Percentiles rank a stretch among this genome's conserved stretches.
Conservation (phyloP, 2,888 invertebrate species). For the Pemphredon lugubris region DNA sequence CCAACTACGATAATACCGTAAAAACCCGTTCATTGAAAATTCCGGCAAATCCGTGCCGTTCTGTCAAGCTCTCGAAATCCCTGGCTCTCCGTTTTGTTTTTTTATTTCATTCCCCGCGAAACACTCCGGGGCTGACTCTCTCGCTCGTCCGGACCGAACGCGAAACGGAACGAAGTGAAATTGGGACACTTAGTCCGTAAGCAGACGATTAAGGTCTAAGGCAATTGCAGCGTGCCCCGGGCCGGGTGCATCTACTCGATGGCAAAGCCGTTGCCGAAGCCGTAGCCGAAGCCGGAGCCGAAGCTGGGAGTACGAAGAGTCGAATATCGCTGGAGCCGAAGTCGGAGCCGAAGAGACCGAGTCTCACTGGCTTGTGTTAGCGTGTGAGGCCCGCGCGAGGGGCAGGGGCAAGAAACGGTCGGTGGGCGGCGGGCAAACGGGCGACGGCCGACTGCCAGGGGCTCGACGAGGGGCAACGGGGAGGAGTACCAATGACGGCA, state of each 20-base stretch:
- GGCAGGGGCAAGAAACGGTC: constrained; percentile 62
- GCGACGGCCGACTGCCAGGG: constrained; percentile 38
- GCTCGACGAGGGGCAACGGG: constrained; percentile 65
- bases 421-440: constrained; percentile 19
- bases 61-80: no score
- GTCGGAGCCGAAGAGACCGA: no score
- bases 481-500: constrained; percentile 69
- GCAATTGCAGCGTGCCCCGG: constrained; percentile 73
- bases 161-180: constrained; percentile 64
- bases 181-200: constrained; percentile 74
- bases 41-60: no score
- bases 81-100: no score
- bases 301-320: constrained; percentile 38
- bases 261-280: constrained; percentile 33
- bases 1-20: no score
- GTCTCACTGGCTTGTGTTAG: no score
- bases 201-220: constrained; percentile 75
- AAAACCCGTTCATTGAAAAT: no score
- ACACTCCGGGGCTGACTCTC: no score
- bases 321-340: constrained; percentile 54
- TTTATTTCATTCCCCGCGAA: no score
- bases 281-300: constrained; percentile 29
- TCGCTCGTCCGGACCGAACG: background rate
- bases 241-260: constrained; percentile 71
- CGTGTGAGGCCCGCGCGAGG: no score